Percentiles rank a stretch among this genome's conserved stretches.
These are phyloP conservation scores for Spilarctia lutea DNA, from an alignment of 2,888 invertebrate species.

Conservation along the genomic window DNA sequence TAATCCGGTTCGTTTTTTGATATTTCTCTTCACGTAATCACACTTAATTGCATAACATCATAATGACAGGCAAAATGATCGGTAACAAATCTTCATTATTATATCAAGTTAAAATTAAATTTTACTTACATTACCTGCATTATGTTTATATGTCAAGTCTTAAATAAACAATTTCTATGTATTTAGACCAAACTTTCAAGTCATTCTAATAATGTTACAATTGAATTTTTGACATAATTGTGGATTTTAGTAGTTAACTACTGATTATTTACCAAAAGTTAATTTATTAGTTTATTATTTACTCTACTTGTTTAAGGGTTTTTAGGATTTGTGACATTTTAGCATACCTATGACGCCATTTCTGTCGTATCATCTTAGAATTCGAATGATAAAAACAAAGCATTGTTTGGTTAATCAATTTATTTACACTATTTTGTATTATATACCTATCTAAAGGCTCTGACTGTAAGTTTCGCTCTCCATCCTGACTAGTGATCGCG, in stretches of 20 bases:
- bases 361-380: background rate
- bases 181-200: background rate
- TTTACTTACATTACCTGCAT: conserved; percentile 13
- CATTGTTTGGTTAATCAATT: background rate
- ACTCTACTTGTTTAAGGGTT: background rate
- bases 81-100: conserved; percentile 39
- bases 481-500: background rate
- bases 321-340: background rate
- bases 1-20: conserved; percentile 36
- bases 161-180: background rate
- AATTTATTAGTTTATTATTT: background rate
- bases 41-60: conserved; percentile 43
- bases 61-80: conserved; percentile 41
- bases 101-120: conserved; percentile 36
- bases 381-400: background rate
- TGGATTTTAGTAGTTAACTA: background rate
- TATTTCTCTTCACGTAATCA: conserved; percentile 40
- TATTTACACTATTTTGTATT: background rate
- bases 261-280: background rate
- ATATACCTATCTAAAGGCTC: background rate
- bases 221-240: background rate
- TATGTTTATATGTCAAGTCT: background rate
- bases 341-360: background rate
- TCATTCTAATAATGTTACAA: background rate
- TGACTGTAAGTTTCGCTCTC: background rate